phyloP scores from a whole-genome alignment of 2,113 vertebrate species.

The Bubo bubo region DNA sequence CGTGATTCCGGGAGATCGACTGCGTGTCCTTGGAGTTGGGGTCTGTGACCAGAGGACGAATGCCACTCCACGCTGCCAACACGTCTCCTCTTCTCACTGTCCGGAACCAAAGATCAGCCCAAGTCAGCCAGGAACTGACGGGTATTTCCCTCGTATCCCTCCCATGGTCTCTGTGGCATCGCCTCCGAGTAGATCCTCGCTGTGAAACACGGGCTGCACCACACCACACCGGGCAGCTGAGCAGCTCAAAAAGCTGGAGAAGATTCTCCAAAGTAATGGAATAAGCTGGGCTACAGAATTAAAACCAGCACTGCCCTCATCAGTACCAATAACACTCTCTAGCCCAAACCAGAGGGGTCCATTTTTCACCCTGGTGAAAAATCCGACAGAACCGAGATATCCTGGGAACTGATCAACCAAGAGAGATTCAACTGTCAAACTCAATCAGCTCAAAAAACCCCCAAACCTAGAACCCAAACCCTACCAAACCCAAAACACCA shows the following conservation, averaged over 20 bases:
- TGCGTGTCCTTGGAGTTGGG: slow-evolving; percentile 94
- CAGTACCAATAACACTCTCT: accelerated
- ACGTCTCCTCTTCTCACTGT: slow-evolving; percentile 96
- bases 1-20: slow-evolving; percentile 93
- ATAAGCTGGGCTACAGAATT: not conserved
- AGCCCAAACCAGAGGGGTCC: not conserved
- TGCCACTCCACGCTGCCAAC: slow-evolving; percentile 96
- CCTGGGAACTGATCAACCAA: not conserved
- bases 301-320: not conserved
- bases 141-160: not conserved
- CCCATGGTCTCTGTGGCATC: accelerated
- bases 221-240: not conserved
- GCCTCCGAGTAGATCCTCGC: accelerated
- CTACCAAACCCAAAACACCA: not conserved
- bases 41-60: slow-evolving; percentile 94
- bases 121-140: not conserved
- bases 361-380: not conserved
- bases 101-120: not conserved
- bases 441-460: not conserved
- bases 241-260: not conserved
- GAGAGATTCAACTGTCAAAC: not conserved
- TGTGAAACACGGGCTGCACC: not conserved
- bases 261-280: not conserved
- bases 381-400: not conserved
- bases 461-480: not conserved